Evolutionary conservation across 2,797 vertebrate genomes (phyloP).

Genomic region (Tadarida brasiliensis): DNA sequence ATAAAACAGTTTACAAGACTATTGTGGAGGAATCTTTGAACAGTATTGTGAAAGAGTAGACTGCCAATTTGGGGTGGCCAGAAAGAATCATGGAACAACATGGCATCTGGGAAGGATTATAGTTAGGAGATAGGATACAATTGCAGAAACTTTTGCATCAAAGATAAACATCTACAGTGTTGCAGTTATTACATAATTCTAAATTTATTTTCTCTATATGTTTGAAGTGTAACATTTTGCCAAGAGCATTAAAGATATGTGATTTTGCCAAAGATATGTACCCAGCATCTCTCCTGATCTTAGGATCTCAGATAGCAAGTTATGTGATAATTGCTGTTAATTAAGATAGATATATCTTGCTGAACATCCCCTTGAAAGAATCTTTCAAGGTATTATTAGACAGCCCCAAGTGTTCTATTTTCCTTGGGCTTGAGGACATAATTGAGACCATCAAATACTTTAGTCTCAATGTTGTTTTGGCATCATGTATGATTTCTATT

Average conservation of each 20-base stretch:
- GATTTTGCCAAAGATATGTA: not conserved
- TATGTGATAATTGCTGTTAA: not conserved
- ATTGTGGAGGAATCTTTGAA: not conserved
- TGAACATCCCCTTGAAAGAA: not conserved
- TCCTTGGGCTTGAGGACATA: not conserved
- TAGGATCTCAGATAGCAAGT: not conserved
- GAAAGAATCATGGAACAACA: not conserved
- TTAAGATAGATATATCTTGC: not conserved
- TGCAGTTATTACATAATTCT: not conserved
- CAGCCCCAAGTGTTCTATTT: not conserved
- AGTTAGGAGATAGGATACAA: not conserved
- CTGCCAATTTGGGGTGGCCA: not conserved
- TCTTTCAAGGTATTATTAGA: not conserved
- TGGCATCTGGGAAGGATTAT: not conserved
- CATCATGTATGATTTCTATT: not conserved
- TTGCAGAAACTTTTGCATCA: not conserved
- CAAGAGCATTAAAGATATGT: not conserved
- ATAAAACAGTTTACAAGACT: not conserved
- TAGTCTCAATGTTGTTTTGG: not conserved
- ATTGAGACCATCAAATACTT: constrained; percentile 14
- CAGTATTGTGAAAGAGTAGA: not conserved
- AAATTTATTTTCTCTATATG: not conserved
- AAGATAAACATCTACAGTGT: not conserved
- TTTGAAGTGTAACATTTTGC: not conserved
- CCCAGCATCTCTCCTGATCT: not conserved